A percentile compares a stretch with the other conserved stretches of the same genome.
These are phyloP conservation scores for Tauraco erythrolophus DNA, from an alignment of 2,113 vertebrate species.

Conservation along the genomic window DNA sequence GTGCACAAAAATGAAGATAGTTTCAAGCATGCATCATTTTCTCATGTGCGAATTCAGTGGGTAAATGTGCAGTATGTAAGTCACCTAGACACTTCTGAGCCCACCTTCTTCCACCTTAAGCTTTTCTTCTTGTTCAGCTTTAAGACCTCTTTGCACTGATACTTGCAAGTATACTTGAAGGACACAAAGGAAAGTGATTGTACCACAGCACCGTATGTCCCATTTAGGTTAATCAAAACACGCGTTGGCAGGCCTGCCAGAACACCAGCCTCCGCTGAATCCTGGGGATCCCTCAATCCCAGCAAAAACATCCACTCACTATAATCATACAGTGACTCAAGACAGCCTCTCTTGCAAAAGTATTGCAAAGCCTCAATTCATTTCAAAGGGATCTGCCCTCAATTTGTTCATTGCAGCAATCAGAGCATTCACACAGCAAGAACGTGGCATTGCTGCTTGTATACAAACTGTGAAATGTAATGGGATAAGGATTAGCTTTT, in stretches of 20 bases:
- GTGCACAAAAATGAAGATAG: fast-evolving
- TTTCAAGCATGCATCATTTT: not conserved
- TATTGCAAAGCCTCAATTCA: not conserved
- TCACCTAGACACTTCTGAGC: not conserved
- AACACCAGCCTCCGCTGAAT: not conserved
- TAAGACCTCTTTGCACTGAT: not conserved
- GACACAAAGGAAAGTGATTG: not conserved
- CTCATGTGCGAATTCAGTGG: not conserved
- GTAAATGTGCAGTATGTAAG: not conserved
- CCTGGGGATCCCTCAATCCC: not conserved
- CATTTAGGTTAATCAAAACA: not conserved
- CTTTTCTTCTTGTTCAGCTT: not conserved
- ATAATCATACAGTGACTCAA: not conserved
- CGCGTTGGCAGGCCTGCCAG: not conserved
- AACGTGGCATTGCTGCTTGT: not conserved
- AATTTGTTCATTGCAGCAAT: not conserved
- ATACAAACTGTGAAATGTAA: not conserved
- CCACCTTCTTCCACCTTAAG: not conserved
- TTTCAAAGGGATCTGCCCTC: not conserved
- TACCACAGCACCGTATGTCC: fast-evolving
- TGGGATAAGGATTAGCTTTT: not conserved
- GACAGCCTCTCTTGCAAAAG: not conserved
- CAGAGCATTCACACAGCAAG: not conserved
- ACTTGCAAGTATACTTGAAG: not conserved
- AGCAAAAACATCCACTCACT: not conserved